Conservation (phyloP, 2,888 invertebrate species). For the Marasmarcha lunaedactyla region DNA sequence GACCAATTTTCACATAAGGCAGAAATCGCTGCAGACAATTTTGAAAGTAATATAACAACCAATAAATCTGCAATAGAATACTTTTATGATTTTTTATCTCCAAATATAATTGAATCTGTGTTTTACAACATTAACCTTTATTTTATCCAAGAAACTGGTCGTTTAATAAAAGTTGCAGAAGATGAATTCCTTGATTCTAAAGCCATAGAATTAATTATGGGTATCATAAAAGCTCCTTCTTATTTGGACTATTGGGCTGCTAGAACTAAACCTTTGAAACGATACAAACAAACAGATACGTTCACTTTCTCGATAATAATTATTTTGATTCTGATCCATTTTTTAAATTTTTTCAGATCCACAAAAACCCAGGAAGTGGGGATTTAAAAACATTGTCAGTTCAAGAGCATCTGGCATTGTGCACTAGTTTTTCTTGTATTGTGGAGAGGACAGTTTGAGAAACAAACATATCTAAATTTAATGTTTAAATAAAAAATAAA, state of each 20-base stretch:
- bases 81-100: constrained; percentile 3
- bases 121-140: constrained; percentile 12
- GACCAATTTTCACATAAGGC: constrained; percentile 2
- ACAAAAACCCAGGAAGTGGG: constrained; percentile 25
- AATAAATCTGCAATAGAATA: constrained; percentile 2
- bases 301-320: constrained; percentile 10
- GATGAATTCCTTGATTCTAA: constrained; percentile 11
- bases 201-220: constrained; percentile 10
- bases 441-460: constrained; percentile 19
- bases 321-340: constrained; percentile 7
- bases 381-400: constrained; percentile 21
- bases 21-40: background rate
- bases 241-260: constrained; percentile 12
- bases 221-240: constrained; percentile 8
- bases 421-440: constrained; percentile 23
- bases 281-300: constrained; percentile 9
- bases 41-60: background rate
- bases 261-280: constrained; percentile 5
- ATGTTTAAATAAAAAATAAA: too few relatives aligned
- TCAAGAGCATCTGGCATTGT: constrained; percentile 19
- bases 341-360: constrained; percentile 17
- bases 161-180: constrained; percentile 9
- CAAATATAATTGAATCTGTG: constrained; percentile 7
- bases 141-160: constrained; percentile 9
- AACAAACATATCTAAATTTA: too few relatives aligned